These are phyloP conservation scores for Dendrolimus pini DNA, from an alignment of 2,888 invertebrate species.

Conservation along the genomic window DNA sequence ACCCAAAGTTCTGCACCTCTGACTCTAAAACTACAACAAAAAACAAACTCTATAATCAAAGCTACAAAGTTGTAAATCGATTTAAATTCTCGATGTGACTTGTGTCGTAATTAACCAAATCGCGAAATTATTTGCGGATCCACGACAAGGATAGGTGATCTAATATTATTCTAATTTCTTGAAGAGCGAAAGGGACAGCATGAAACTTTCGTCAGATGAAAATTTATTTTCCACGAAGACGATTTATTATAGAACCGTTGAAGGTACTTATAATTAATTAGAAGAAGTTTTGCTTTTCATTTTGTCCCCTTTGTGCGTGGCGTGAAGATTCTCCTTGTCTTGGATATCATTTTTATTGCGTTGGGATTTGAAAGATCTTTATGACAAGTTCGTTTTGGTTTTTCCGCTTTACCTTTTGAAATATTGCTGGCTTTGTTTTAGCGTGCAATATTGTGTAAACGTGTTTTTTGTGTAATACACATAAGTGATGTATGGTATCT, in stretches of 20 bases:
- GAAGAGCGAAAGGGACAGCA: slow-evolving; percentile 44
- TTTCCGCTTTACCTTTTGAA: not conserved
- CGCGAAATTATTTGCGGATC: slow-evolving; percentile 72
- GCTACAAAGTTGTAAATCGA: not conserved
- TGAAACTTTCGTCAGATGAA: slow-evolving; percentile 46
- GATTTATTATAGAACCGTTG: slow-evolving; percentile 76
- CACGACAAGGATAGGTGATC: slow-evolving; percentile 66
- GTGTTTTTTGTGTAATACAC: not conserved
- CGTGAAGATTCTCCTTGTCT: slow-evolving; percentile 44
- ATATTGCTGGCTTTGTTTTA: not conserved
- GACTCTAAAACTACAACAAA: not conserved
- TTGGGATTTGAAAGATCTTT: slow-evolving; percentile 17
- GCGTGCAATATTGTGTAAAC: not conserved
- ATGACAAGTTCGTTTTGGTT: not conserved
- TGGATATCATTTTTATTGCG: slow-evolving; percentile 37
- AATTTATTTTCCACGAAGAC: slow-evolving; percentile 57
- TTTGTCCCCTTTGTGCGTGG: slow-evolving; percentile 45
- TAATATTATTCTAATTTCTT: slow-evolving; percentile 61
- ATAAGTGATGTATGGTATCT: not conserved
- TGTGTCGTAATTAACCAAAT: slow-evolving; percentile 60
- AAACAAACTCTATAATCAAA: not conserved
- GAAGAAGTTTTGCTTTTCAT: slow-evolving; percentile 61
- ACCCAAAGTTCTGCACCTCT: slow-evolving; percentile 15
- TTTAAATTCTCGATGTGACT: not conserved
- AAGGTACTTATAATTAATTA: slow-evolving; percentile 73